Percentiles rank a stretch among this genome's conserved stretches.
phyloP scores from a whole-genome alignment of 2,113 vertebrate genomes.

The Dinomys branickii region DNA sequence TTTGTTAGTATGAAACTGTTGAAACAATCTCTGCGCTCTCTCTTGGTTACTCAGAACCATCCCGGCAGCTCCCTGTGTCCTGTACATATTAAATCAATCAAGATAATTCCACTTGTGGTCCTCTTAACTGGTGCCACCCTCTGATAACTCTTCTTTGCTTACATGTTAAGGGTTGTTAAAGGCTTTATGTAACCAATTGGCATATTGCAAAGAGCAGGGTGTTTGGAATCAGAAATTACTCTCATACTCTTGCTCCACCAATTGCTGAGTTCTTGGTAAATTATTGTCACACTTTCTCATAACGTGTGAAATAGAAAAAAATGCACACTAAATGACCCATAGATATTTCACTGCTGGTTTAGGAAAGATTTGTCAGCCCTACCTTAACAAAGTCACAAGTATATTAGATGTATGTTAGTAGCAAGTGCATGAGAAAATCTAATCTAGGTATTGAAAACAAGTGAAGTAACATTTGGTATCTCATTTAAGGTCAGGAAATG shows the following conservation, averaged over 20 bases:
- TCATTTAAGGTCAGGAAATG: neutral
- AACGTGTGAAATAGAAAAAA: neutral
- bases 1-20: neutral
- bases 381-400: neutral
- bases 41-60: neutral
- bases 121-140: neutral
- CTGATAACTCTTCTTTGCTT: neutral
- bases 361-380: neutral
- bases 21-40: neutral
- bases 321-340: neutral
- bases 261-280: neutral
- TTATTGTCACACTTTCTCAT: neutral
- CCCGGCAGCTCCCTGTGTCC: neutral
- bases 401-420: neutral
- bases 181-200: neutral
- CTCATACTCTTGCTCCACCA: neutral
- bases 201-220: neutral
- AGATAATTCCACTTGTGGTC: neutral
- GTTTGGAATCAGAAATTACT: neutral
- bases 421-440: neutral
- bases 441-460: neutral
- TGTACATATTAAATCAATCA: neutral
- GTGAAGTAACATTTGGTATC: neutral
- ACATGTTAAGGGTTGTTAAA: neutral
- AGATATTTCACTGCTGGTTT: neutral